Evolutionary conservation across 2,888 invertebrate species (phyloP), one percentile per base, ranked within the genome.

Genomic region (Byasa hedistus): DNA sequence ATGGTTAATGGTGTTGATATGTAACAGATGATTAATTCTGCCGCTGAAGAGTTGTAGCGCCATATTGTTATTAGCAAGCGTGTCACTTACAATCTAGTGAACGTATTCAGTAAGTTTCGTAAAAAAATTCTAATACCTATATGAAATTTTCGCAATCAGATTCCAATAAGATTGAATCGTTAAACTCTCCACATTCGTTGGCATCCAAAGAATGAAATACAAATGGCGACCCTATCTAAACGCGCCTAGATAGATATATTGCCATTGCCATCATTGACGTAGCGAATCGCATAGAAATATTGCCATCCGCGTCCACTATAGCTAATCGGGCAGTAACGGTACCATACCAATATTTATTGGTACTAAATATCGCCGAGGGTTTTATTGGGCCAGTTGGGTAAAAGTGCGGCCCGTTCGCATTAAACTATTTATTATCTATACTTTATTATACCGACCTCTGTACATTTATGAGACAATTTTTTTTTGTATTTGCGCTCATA

Each of bases 301-400:
- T 71, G 73, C 72, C 56, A 67, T 70, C 72, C 70, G 71, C 70
- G 70, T 72, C 69, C 69, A 70, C 73, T 73, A 76, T 78, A 75
- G 78, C 77, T 80, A 78, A 80, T 82, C 79, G 79, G 78, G 76
- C 73, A 74, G 76, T 86, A 87, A 87, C 87, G 86, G 87, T 84
- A 69, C 79, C 74, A 83, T 79, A 75, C 76, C 76, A 71, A 78
- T 86, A 88, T 87, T 86, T 87, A 87, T 86, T 80, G 86, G 74
- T 74, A 85, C 80, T 89, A 87, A 87, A 89, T 86, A 87, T 89
- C 86, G 85, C 82, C 3, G 83, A 80, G 83, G 77, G 79, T 75
- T 85, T 86, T 86, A 86, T 86, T 84, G 80, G 82, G 79, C 79
- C 73, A 78, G 78, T 76, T 76, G 73, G 79, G 81, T 85, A 84